Evolutionary conservation across 2,888 invertebrate genomes (phyloP).

Genomic region (Nyleta sp.): DNA sequence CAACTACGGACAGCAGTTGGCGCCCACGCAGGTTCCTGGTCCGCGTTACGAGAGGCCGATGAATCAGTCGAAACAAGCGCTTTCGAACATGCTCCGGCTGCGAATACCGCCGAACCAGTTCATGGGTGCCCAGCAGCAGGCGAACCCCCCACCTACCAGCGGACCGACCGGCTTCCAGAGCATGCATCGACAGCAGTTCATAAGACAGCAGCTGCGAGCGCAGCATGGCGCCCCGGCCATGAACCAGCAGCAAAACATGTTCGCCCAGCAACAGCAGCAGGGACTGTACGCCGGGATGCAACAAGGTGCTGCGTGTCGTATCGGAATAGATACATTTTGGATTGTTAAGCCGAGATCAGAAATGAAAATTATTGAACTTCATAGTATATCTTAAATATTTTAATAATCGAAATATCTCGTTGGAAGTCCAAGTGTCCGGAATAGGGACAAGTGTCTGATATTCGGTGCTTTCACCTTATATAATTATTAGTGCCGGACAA

Average conservation of each 20-base stretch:
- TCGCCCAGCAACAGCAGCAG: slow-evolving; percentile 83
- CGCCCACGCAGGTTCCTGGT: slow-evolving; percentile 77
- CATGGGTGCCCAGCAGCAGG: slow-evolving; percentile 79
- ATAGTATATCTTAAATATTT: no score
- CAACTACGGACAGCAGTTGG: slow-evolving; percentile 83
- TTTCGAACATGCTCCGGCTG: slow-evolving; percentile 92
- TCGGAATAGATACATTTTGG: no score
- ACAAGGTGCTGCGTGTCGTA: no score
- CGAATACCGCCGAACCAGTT: slow-evolving; percentile 86
- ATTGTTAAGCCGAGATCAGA: no score
- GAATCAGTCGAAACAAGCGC: slow-evolving; percentile 91
- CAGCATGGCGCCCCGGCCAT: slow-evolving; percentile 82
- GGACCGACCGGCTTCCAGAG: slow-evolving; percentile 79
- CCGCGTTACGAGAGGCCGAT: slow-evolving; percentile 83
- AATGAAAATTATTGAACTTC: slow-evolving; percentile 3
- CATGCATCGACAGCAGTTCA: slow-evolving; percentile 82
- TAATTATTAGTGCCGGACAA: no score
- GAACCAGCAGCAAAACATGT: slow-evolving; percentile 82
- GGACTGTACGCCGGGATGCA: slow-evolving; percentile 86
- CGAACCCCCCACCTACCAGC: slow-evolving; percentile 75
- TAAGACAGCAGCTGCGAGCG: slow-evolving; percentile 80
- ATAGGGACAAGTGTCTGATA: no score
- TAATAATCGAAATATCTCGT: no score
- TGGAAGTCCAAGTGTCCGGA: no score
- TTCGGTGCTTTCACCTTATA: no score